Evolutionary conservation across 2,888 invertebrate genomes (phyloP).

Genomic region (Lithophane ornitopus): DNA sequence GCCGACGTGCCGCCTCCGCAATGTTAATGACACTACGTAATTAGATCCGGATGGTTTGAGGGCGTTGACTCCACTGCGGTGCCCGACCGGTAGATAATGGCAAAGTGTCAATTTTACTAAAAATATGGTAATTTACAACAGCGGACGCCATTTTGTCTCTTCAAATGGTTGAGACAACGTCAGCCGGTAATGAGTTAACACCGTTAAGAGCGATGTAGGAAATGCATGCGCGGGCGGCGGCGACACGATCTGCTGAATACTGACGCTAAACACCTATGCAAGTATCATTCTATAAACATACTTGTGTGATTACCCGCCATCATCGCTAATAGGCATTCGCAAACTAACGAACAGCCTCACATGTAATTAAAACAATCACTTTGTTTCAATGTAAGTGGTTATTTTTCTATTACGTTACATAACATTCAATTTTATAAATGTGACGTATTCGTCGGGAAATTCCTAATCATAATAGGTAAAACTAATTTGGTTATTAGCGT

Average conservation of each 20-base stretch:
- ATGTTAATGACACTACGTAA: slow-evolving; percentile 90
- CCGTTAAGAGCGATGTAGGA: slow-evolving; percentile 61
- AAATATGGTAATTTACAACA: slow-evolving; percentile 87
- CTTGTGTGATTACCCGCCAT: slow-evolving; percentile 14
- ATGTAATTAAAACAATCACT: slow-evolving; percentile 49
- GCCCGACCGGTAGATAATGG: slow-evolving; percentile 86
- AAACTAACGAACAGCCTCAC: slow-evolving; percentile 28
- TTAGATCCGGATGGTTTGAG: slow-evolving; percentile 90
- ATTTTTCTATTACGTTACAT: slow-evolving; percentile 47
- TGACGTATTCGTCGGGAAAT: slow-evolving; percentile 44
- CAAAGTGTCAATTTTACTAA: slow-evolving; percentile 88
- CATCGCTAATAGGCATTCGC: slow-evolving; percentile 16
- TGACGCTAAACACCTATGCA: slow-evolving; percentile 17
- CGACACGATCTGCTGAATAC: slow-evolving; percentile 50
- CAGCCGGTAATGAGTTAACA: slow-evolving; percentile 66
- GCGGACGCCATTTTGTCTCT: slow-evolving; percentile 77
- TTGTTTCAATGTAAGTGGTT: slow-evolving; percentile 30
- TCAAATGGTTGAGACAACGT: slow-evolving; percentile 70
- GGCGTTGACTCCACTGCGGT: slow-evolving; percentile 85
- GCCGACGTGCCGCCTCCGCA: slow-evolving; percentile 89
- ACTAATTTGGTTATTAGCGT: slow-evolving; percentile 57
- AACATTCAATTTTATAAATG: slow-evolving; percentile 36
- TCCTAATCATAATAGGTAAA: slow-evolving; percentile 55
- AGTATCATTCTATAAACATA: slow-evolving; percentile 39
- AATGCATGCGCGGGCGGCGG: slow-evolving; percentile 42